Evolutionary conservation across 2,797 vertebrate genomes (phyloP).

Genomic region (Amphiprion clarkii): DNA sequence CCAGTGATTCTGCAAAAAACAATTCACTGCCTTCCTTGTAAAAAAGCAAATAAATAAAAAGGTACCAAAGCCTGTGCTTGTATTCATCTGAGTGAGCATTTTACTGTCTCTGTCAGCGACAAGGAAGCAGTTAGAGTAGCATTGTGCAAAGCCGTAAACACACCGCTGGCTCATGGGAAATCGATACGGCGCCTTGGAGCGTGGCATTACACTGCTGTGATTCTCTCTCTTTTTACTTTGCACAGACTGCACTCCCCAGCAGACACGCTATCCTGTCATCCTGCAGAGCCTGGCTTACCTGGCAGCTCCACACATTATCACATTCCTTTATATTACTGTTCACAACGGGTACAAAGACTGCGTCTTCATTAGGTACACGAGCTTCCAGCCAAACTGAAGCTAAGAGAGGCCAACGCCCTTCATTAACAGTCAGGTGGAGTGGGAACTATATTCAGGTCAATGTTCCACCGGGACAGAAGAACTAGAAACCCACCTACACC

Average conservation of each 20-base stretch:
- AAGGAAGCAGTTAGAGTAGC: conserved; percentile 68
- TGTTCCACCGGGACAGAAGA: too few species aligned
- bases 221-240: conserved; percentile 54
- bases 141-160: conserved; percentile 70
- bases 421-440: too few species aligned
- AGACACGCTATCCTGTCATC: conserved; percentile 26
- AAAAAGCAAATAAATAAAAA: not conserved
- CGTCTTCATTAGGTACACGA: conserved; percentile 35
- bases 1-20: conserved; percentile 22
- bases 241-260: conserved; percentile 36
- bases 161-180: conserved; percentile 65
- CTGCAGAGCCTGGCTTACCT: conserved; percentile 54
- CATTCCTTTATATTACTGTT: conserved; percentile 52
- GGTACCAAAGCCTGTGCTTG: not conserved
- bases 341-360: conserved; percentile 49
- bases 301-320: conserved; percentile 46
- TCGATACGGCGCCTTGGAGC: conserved; percentile 68
- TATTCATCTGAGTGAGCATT: conserved; percentile 55
- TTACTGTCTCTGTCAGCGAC: conserved; percentile 60
- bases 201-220: conserved; percentile 65
- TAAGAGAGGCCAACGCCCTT: not conserved
- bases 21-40: conserved; percentile 20
- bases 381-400: conserved; percentile 40
- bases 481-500: too few species aligned
- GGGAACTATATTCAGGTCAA: too few species aligned